Conservation (phyloP, 64 coral and sea anemone species). For the Actinia equina region DNA sequence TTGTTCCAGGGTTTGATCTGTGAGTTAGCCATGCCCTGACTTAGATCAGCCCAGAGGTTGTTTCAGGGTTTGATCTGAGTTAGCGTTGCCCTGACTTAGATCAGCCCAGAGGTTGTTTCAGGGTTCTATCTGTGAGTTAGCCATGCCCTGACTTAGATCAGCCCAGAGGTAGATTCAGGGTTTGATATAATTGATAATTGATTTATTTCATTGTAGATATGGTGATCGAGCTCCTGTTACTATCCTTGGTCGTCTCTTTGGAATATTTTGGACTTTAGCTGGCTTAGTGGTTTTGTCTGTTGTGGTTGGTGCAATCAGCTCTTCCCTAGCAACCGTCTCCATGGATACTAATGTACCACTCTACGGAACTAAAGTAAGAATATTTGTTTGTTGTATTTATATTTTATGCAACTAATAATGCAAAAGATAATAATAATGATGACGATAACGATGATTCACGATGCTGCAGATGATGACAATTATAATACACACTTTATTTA, state of each 20-base stretch:
- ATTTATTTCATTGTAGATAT: conserved; percentile 23
- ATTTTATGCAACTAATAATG: no score
- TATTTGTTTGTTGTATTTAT: not conserved
- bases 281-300: conserved; percentile 51
- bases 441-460: no score
- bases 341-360: conserved; percentile 20
- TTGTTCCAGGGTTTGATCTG: no score
- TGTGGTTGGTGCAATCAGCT: conserved; percentile 32
- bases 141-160: not conserved
- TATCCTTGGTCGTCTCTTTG: conserved; percentile 40
- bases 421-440: no score
- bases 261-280: conserved; percentile 40
- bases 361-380: conserved; percentile 43
- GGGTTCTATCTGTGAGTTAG: not conserved
- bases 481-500: no score
- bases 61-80: no score
- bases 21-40: no score
- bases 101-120: no score
- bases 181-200: not conserved
- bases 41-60: no score
- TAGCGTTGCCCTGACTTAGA: no score
- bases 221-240: conserved; percentile 54
- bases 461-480: no score
- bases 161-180: no score
- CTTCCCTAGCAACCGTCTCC: conserved; percentile 38